phyloP scores from a whole-genome alignment of 2,797 vertebrate genomes.

The Lophotriccus pileatus region DNA sequence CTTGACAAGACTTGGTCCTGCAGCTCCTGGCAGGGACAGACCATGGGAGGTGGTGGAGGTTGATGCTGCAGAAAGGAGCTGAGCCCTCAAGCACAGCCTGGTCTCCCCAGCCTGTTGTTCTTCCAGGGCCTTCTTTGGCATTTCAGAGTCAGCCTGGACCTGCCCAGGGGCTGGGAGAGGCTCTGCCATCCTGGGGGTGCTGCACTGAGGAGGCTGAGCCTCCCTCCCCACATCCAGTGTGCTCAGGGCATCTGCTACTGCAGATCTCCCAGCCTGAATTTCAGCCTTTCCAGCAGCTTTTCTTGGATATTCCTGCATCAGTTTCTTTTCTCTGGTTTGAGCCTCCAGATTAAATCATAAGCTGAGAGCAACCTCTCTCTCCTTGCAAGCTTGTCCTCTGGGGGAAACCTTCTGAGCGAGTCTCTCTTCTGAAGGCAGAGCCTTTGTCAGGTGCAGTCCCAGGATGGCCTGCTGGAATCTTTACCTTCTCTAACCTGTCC shows the following conservation, averaged over 20 bases:
- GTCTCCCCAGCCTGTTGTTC: background rate
- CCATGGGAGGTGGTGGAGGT: background rate
- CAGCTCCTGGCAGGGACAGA: background rate
- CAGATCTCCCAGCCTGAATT: background rate
- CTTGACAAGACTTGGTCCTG: background rate
- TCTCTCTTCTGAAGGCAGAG: background rate
- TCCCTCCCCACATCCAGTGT: accelerated
- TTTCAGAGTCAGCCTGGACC: background rate
- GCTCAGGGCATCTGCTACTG: background rate
- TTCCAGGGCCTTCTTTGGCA: background rate
- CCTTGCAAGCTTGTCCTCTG: background rate
- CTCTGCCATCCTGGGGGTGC: background rate
- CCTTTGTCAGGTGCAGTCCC: background rate
- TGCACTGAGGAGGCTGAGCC: background rate
- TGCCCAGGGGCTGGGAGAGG: background rate
- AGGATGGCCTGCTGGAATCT: background rate
- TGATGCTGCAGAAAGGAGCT: background rate
- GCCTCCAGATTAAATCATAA: background rate
- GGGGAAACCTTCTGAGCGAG: background rate
- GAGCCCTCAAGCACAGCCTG: background rate
- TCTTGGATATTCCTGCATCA: background rate
- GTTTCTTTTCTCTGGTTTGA: background rate
- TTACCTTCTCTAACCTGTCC: background rate
- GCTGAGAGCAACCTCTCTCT: background rate
- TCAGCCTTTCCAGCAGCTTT: background rate